Base-by-base conservation (phyloP, 2,113 vertebrate species). In the Tupaia chinensis region DNA sequence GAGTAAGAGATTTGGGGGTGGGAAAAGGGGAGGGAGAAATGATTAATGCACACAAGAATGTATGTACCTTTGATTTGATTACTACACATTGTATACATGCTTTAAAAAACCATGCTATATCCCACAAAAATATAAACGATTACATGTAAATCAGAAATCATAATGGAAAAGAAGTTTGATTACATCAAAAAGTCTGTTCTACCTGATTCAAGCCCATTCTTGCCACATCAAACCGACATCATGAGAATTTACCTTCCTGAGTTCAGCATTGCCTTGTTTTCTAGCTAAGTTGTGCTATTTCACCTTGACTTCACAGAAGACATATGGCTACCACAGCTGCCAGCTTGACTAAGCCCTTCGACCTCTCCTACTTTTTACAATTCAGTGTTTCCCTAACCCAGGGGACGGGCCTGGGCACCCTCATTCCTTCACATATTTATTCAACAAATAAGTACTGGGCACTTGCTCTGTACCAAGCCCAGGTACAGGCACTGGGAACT, bases 341-440 rank as follows among this genome's bases (percentile, higher is more conserved):
- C 63, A 85, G 29, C 4, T 68, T 70, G 4, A 73, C 12, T 2
- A 89, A 82, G 4, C 4, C 7, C 19, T n/a, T 66, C 20, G 4
- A 82, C 3, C 6, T 74, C 32, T 73, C 10, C 15, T 54, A n/a
- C 17, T 34, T 56, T 29, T 63, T 53, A 34, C 27, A 79, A 29
- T 9, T 58, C 72, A 53, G 10, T 82, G 89, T 95, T 68, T 53
- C 61, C 44, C 44, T 87, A 84, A 56, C 73, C 77, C 17, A 44
- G 32, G 25, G 16, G 44, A 85, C 11, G 32, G 23, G 16, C 29
- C 25, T 77, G 32, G 87, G 80, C 3, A n/a, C 34, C 12, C 17
- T 88, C 70, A 82, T 89, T 82, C 65, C 65, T 88, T 77, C 73
- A 93, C 20, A 53, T 34, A 25, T 92, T 60, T 85, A 44, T 66